Evolutionary conservation across 2,113 vertebrate genomes (phyloP), one percentile per base, ranked within the genome.

Genomic region (Lucifuga dentata): DNA sequence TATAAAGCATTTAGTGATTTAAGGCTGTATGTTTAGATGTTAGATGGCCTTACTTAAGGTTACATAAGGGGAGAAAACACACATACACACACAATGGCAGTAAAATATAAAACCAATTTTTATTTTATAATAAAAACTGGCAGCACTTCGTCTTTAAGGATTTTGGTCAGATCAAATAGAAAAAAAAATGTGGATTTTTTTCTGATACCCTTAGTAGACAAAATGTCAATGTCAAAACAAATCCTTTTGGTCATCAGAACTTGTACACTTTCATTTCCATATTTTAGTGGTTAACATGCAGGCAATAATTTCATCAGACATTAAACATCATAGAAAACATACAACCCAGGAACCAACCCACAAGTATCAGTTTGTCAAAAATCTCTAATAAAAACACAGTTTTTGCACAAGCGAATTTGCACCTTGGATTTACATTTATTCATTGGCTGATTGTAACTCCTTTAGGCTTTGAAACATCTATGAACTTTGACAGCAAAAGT

Each of bases 241-340:
- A 88, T 76, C 89, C 73, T 79, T 87, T 88, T 87, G 84, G 84
- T 88, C 81, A 78, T 86, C 70, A 82, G 83, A 86, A 76, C 51
- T 69, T 70, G 67, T 72, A 76, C 53, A 75, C 72, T 74, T 66
- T 66, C 66, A 63, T 80, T 72, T 53, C 70, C 80, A 57, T 81
- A 32, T 72, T 79, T 79, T 16, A 76, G 45, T 70, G 15, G 39
- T 63, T 58, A 67, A 71, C 83, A 87, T 83, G 67, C 78, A 85
- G 74, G 75, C 74, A 81, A 59, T 62, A 75, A 80, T 67, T 52
- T 67, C 68, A 83, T 81, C 63, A 56, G 67, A 77, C 65, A 72
- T 63, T 55, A 64, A 76, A 83, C 69, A 62, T 74, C 17, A 53
- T 46, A 72, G 17, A 79, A 70, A 68, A 61, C 53, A 60, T 8